Percentiles rank a stretch among this genome's conserved stretches.
Conservation (phyloP, 2,888 invertebrate genomes). For the Zaprionus bogoriensis region DNA sequence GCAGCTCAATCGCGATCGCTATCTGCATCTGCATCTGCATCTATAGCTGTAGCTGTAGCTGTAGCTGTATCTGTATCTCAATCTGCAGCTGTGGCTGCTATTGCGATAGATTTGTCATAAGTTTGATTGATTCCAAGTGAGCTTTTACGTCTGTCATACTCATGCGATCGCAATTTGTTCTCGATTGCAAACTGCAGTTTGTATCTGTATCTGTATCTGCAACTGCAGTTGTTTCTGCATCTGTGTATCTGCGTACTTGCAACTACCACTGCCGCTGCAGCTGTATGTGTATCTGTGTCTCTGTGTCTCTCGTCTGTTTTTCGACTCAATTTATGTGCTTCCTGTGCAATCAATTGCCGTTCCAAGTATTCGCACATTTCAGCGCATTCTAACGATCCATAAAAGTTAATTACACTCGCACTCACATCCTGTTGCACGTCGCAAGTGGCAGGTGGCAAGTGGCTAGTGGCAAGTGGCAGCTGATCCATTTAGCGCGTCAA, state of each 20-base stretch:
- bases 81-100: slow-evolving; percentile 24
- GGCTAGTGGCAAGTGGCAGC: neutral
- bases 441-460: neutral
- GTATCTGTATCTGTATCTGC: slow-evolving; percentile 3
- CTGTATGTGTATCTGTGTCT: slow-evolving; percentile 4
- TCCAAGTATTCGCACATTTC: slow-evolving; percentile 33
- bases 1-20: neutral
- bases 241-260: neutral
- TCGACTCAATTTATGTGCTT: slow-evolving; percentile 52
- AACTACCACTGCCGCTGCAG: neutral
- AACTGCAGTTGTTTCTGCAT: neutral
- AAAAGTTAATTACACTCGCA: slow-evolving; percentile 17
- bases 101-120: slow-evolving; percentile 48
- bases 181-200: slow-evolving; percentile 6
- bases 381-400: slow-evolving; percentile 37
- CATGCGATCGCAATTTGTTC: slow-evolving; percentile 35
- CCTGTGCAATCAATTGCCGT: slow-evolving; percentile 58
- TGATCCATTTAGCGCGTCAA: neutral
- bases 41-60: neutral
- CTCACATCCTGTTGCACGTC: slow-evolving; percentile 48
- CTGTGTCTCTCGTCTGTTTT: slow-evolving; percentile 3
- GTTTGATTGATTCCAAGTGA: slow-evolving; percentile 34
- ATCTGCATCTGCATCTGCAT: neutral
- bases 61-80: neutral
- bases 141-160: too few species aligned